phyloP scores from a whole-genome alignment of 2,888 invertebrate genomes.

The Oegoconia quadripuncta region DNA sequence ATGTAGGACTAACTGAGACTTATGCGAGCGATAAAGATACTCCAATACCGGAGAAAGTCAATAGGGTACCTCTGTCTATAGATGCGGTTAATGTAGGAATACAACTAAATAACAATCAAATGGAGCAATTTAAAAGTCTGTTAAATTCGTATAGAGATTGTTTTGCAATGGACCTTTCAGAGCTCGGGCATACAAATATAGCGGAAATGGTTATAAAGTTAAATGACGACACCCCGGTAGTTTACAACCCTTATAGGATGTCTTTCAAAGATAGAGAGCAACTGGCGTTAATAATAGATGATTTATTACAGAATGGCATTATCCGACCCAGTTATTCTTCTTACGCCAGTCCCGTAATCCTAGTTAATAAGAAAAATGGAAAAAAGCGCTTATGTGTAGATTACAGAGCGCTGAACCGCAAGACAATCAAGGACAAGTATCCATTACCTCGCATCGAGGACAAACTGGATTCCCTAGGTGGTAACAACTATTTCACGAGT shows the following conservation, averaged over 20 bases:
- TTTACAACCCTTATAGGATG: constrained; percentile 13
- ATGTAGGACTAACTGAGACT: no score
- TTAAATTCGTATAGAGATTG: constrained; percentile 2
- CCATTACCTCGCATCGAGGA: constrained; percentile 10
- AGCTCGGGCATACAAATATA: constrained; percentile 12
- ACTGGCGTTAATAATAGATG: constrained; percentile 7
- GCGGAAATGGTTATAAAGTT: constrained; percentile 9
- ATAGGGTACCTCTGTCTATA: not conserved
- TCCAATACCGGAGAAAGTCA: not conserved
- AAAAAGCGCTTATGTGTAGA: no score
- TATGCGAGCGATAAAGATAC: no score
- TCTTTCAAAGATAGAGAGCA: constrained; percentile 8
- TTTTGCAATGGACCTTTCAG: constrained; percentile 8
- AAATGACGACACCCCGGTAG: constrained; percentile 7
- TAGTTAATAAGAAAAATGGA: constrained; percentile 10
- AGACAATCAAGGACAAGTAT: no score
- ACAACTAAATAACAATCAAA: not conserved
- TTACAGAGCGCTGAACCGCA: no score
- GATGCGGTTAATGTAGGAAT: not conserved
- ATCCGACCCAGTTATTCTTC: constrained; percentile 7
- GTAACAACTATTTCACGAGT: constrained; percentile 9
- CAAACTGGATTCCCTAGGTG: constrained; percentile 4
- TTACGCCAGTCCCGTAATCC: constrained; percentile 7
- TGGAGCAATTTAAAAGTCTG: not conserved
- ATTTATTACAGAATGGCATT: constrained; percentile 5